Evolutionary conservation across 2,113 vertebrate species (phyloP).

Genomic region (Progne subis): DNA sequence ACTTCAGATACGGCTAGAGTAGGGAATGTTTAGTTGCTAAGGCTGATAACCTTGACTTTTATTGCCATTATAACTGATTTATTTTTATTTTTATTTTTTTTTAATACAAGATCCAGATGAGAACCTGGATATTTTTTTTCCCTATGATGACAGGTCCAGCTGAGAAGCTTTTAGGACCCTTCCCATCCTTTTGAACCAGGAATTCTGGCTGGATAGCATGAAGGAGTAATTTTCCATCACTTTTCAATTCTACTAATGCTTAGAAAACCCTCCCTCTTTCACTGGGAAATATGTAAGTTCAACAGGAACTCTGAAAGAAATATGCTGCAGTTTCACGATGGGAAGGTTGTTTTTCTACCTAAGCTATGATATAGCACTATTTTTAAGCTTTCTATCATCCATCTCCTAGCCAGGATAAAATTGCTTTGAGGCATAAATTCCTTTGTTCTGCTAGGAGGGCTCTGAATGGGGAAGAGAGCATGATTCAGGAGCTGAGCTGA

Average conservation of each 20-base stretch:
- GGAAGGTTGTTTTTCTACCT: background rate
- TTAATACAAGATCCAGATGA: background rate
- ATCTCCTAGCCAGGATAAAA: background rate
- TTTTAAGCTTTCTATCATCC: background rate
- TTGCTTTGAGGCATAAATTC: background rate
- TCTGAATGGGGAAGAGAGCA: background rate
- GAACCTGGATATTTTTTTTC: background rate
- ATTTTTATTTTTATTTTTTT: too few species aligned
- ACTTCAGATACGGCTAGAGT: background rate
- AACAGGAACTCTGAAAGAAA: background rate
- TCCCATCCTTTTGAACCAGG: background rate
- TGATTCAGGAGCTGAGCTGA: background rate
- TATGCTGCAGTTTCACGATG: background rate
- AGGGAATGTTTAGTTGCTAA: background rate
- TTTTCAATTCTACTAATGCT: background rate
- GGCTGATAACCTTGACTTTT: background rate
- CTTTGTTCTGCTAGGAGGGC: background rate
- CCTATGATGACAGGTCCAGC: background rate
- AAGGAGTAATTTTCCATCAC: background rate
- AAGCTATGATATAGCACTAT: background rate
- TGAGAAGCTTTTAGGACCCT: background rate
- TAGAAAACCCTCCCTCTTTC: background rate
- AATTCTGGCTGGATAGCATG: background rate
- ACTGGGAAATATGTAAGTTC: background rate
- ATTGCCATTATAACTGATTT: background rate